These are phyloP conservation scores for Ploceus nigricollis DNA, from an alignment of 2,113 vertebrate genomes.

Conservation along the genomic window DNA sequence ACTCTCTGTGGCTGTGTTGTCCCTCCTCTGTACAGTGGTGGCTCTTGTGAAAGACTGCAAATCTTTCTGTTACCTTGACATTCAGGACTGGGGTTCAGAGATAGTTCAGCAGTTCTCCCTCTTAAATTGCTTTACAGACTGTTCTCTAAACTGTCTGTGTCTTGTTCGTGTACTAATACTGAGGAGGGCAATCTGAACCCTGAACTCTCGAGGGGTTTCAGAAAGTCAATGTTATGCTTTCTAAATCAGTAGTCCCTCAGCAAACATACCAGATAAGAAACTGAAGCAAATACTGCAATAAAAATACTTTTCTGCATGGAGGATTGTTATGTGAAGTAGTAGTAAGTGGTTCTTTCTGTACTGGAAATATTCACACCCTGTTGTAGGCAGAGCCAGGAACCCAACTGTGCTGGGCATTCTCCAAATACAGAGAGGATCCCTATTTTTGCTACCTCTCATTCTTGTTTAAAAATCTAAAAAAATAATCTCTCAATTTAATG, in stretches of 20 bases:
- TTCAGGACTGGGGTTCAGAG: neutral
- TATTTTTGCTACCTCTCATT: neutral
- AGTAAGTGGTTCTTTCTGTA: neutral
- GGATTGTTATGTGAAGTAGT: neutral
- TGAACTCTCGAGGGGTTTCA: neutral
- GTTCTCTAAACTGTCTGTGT: neutral
- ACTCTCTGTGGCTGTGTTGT: neutral
- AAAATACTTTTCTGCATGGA: neutral
- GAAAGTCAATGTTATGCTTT: neutral
- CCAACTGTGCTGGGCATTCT: neutral
- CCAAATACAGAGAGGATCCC: neutral
- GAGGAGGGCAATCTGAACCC: neutral
- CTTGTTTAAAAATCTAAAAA: neutral
- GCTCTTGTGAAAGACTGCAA: neutral
- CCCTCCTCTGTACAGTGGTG: neutral
- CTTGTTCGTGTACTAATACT: neutral
- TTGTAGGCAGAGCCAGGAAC: neutral
- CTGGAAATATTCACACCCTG: neutral
- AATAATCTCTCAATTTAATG: neutral
- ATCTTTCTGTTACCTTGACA: neutral
- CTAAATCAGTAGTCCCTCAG: neutral
- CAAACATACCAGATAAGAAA: neutral
- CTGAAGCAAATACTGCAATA: neutral
- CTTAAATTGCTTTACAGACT: neutral
- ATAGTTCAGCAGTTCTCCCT: neutral